These are phyloP conservation scores for Triplophysa dalaica DNA, from an alignment of 2,113 vertebrate species.

Conservation along the genomic window DNA sequence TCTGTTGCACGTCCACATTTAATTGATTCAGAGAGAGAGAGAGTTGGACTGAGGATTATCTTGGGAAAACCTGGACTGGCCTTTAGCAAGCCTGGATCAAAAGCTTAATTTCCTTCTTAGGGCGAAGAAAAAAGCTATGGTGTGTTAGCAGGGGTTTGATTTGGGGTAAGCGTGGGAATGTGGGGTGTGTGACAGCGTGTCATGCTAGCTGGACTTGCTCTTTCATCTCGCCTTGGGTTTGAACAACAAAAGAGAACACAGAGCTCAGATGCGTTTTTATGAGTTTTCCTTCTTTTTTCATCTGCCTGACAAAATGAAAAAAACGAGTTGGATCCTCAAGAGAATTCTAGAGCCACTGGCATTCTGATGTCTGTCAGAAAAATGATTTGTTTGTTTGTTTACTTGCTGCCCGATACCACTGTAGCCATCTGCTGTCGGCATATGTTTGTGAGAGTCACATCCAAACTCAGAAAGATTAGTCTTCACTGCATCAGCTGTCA, in stretches of 20 bases:
- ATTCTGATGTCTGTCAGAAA: conserved; percentile 17
- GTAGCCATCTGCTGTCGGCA: conserved; percentile 10
- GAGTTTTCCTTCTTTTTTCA: not conserved
- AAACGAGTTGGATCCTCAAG: not conserved
- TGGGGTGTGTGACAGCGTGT: not conserved
- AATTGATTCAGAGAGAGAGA: conserved; percentile 8
- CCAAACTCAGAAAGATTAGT: not conserved
- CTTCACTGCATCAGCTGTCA: not conserved
- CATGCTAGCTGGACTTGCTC: conserved; percentile 2
- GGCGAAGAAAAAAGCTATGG: not conserved
- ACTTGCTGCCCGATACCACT: conserved; percentile 13
- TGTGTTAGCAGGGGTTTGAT: not conserved
- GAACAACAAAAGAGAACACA: not conserved
- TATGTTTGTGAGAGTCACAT: not conserved
- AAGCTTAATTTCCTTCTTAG: conserved; percentile 4
- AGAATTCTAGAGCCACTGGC: conserved; percentile 10
- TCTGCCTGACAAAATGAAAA: not conserved
- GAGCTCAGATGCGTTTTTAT: not conserved
- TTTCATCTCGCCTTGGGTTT: conserved; percentile 17
- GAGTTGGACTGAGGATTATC: not conserved
- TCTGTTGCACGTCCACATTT: not conserved
- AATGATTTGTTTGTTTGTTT: conserved; percentile 22
- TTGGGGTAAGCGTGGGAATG: not conserved
- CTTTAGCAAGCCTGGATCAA: not conserved
- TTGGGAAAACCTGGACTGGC: not conserved